Conservation (phyloP, 2,888 invertebrate genomes). For the Pheosia tremula region DNA sequence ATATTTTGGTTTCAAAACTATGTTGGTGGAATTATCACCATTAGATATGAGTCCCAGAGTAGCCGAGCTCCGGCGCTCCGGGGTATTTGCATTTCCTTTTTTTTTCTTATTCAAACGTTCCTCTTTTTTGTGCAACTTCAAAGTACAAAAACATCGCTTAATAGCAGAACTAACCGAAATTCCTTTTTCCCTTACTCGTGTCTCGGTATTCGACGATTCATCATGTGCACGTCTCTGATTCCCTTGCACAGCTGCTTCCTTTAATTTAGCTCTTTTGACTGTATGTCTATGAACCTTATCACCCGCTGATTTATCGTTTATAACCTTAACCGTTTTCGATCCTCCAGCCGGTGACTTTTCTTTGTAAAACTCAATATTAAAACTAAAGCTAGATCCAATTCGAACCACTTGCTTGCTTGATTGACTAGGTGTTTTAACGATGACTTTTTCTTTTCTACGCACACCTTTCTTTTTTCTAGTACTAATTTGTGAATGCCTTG, state of each 20-base stretch:
- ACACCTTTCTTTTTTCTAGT: background rate
- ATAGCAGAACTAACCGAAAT: slow-evolving; percentile 16
- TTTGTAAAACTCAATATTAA: slow-evolving; percentile 21
- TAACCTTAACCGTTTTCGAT: slow-evolving; percentile 2
- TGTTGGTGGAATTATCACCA: background rate
- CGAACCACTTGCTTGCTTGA: slow-evolving; percentile 8
- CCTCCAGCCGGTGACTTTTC: slow-evolving; percentile 5
- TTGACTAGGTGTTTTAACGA: background rate
- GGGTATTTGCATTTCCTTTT: background rate
- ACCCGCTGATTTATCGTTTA: background rate
- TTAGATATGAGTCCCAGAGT: background rate
- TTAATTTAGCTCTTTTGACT: slow-evolving; percentile 8
- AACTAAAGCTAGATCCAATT: slow-evolving; percentile 15
- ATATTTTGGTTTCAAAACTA: slow-evolving; percentile 5
- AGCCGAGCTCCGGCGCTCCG: background rate
- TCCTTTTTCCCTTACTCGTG: slow-evolving; percentile 14
- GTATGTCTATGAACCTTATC: background rate
- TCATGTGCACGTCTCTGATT: background rate
- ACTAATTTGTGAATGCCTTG: slow-evolving; percentile 2
- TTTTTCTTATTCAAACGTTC: slow-evolving; percentile 8
- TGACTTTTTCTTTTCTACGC: background rate
- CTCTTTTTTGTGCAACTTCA: slow-evolving; percentile 22
- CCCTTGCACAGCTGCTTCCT: slow-evolving; percentile 7
- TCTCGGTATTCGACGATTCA: slow-evolving; percentile 3
- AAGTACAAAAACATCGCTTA: slow-evolving; percentile 24